These are phyloP conservation scores for Simalia tracyae DNA, from an alignment of 2,797 vertebrate species.

Conservation along the genomic window DNA sequence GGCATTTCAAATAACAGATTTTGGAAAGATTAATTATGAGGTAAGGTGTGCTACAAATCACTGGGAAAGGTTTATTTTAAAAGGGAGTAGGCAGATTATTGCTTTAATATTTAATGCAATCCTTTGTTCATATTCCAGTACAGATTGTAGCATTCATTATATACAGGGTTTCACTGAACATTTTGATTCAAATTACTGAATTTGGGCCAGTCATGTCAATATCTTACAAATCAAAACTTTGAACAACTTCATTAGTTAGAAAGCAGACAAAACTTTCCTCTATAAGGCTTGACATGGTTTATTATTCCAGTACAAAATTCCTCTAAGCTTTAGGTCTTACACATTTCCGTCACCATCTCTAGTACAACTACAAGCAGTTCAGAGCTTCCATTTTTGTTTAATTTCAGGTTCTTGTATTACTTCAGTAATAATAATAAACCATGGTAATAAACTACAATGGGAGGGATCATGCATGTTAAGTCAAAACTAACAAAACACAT, in stretches of 20 bases:
- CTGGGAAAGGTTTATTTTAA: neutral
- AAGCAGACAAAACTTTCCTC: neutral
- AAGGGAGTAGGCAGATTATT: neutral
- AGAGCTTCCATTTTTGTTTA: neutral
- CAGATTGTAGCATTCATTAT: neutral
- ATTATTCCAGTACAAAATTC: neutral
- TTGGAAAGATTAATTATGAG: constrained; percentile 78
- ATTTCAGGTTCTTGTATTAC: neutral
- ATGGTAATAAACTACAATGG: neutral
- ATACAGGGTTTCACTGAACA: neutral
- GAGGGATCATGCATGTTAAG: neutral
- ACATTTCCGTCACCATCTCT: neutral
- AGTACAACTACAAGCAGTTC: neutral
- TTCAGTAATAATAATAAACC: neutral
- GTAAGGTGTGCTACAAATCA: constrained; percentile 75
- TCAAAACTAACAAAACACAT: neutral
- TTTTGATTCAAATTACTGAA: neutral
- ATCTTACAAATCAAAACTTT: neutral
- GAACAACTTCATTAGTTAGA: neutral
- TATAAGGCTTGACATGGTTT: neutral
- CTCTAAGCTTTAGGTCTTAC: neutral
- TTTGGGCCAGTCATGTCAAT: neutral
- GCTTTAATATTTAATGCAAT: neutral
- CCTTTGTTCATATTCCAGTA: neutral
- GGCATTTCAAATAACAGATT: constrained; percentile 85